A percentile compares a stretch with the other conserved stretches of the same genome.
These are phyloP conservation scores for Artibeus lituratus DNA, from an alignment of 2,797 vertebrate genomes.

Conservation along the genomic window DNA sequence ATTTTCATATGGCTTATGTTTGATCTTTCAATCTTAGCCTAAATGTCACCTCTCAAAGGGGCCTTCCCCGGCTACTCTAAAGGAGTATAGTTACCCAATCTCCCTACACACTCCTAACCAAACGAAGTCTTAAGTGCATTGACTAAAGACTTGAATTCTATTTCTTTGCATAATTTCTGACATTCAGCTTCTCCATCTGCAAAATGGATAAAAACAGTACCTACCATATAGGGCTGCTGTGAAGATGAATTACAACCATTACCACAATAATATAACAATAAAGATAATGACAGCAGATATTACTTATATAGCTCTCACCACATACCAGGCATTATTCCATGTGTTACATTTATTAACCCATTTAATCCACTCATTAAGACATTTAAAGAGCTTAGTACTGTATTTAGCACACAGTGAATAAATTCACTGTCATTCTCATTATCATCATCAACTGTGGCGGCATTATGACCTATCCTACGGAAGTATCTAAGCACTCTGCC, in stretches of 20 bases:
- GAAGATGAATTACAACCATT: slow-evolving; percentile 2
- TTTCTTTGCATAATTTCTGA: not conserved
- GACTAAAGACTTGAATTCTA: not conserved
- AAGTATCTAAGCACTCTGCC: not conserved
- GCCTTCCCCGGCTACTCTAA: not conserved
- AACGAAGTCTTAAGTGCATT: slow-evolving; percentile 18
- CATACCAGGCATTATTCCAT: not conserved
- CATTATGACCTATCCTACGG: not conserved
- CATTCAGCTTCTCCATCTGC: not conserved
- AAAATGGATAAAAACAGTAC: not conserved
- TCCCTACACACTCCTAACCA: not conserved
- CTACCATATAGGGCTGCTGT: not conserved
- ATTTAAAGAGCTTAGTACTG: not conserved
- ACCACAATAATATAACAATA: not conserved
- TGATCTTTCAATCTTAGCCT: not conserved
- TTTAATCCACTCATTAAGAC: slow-evolving; percentile 13
- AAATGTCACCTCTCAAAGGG: slow-evolving; percentile 20
- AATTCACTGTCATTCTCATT: not conserved
- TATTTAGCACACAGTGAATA: not conserved
- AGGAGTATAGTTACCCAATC: not conserved
- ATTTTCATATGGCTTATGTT: not conserved
- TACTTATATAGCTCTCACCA: not conserved
- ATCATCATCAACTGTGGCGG: not conserved
- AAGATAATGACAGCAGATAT: not conserved
- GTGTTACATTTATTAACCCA: not conserved